Base-by-base conservation (phyloP, 2,797 vertebrate genomes). In the Rhinoraja longicauda region DNA sequence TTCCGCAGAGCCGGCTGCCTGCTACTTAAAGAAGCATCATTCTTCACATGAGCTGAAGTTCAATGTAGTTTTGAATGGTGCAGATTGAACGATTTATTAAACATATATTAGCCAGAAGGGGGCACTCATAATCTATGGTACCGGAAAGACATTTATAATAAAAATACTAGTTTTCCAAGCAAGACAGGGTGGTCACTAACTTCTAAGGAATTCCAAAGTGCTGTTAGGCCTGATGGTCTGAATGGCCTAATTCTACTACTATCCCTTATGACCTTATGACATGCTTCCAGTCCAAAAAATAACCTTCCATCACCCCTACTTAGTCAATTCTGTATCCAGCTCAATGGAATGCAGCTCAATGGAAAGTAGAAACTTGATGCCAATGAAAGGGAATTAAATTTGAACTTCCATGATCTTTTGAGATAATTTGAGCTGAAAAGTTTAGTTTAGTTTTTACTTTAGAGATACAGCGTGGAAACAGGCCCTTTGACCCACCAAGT, bases 121-220 rank as follows among this genome's bases (percentile, higher is more conserved):
- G 90, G 90, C 90, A 92, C 90, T 92, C 90, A 72, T 75, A 53
- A 53, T 92, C 90, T 92, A 75, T 26, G 17, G 45, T 73, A 13
- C 36, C 26, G 90, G 19, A 92, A 29, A 21, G 39, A 53, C 59
- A n/a, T 78, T 62, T 32, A n/a, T 64, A 67, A 64, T 32, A 32
- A 64, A 21, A 29, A 45, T 92, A 19, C 90, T 21, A 73, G 90
- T 92, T 70, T 75, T 17, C 26, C 72, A 8, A 75, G 39, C 36
- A 92, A 73, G 12, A 12, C 90, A n/a, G 39, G 90, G 24, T 92
- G 12, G 36, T 92, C 36, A 75, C 39, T 92, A 73, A 92, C 45
- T 53, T 72, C 67, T 73, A 39, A 70, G 21, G 45, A 92, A 75
- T 92, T 92, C 90, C 67, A 67, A 92, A 45, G 75, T 70, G 70